These are phyloP conservation scores for Sardina pilchardus DNA, from an alignment of 2,113 vertebrate genomes.

Conservation along the genomic window DNA sequence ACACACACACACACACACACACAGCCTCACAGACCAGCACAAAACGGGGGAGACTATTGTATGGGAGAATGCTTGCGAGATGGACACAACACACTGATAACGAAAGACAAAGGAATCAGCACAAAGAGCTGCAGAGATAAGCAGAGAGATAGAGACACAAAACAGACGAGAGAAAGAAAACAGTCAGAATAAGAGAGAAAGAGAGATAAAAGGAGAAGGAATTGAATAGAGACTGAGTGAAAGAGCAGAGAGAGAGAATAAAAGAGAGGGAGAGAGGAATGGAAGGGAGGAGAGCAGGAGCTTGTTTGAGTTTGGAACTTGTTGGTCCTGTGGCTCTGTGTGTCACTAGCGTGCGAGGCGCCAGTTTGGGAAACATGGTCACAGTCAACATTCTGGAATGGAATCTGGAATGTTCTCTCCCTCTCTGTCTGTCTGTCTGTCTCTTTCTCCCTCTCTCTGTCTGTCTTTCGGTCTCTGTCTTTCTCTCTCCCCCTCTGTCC, in stretches of 20 bases:
- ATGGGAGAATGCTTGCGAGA: background rate
- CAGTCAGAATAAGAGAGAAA: no score
- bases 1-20: no score
- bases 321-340: no score
- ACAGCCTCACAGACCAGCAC: background rate
- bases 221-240: background rate
- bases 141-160: background rate
- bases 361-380: no score
- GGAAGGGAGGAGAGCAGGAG: no score
- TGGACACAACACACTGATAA: background rate
- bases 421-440: background rate
- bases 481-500: no score
- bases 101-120: background rate
- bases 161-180: background rate
- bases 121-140: background rate
- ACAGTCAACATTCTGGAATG: no score
- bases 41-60: background rate
- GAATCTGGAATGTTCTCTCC: background rate
- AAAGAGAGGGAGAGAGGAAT: no score
- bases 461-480: no score
- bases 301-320: no score
- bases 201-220: background rate
- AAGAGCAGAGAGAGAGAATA: background rate
- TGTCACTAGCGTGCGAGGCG: no score
- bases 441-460: no score